Percentiles rank a stretch among this genome's conserved stretches.
phyloP scores from a whole-genome alignment of 2,888 invertebrate genomes.

The Notocelia uddmanniana region DNA sequence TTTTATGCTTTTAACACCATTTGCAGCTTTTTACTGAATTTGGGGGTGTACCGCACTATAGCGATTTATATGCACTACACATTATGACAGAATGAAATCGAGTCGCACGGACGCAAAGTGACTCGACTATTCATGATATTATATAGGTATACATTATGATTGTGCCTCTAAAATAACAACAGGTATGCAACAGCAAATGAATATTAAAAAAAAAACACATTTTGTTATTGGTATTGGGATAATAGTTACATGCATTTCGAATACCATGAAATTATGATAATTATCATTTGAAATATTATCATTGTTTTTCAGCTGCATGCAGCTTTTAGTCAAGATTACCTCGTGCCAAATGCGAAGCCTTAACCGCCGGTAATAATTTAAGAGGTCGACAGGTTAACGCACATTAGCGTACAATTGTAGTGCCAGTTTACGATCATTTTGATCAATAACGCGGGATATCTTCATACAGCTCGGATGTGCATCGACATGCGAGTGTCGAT shows the following conservation, averaged over 20 bases:
- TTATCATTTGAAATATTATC: background rate
- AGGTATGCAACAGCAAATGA: too few species aligned
- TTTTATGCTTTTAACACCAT: too few species aligned
- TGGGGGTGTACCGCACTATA: too few species aligned
- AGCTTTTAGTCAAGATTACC: constrained; percentile 28
- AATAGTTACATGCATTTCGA: too few species aligned
- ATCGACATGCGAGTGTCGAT: constrained; percentile 32
- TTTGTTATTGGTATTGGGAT: too few species aligned
- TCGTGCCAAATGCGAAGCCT: constrained; percentile 35
- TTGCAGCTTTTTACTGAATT: too few species aligned
- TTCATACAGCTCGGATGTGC: constrained; percentile 29
- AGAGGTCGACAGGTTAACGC: constrained; percentile 60
- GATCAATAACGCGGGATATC: constrained; percentile 52
- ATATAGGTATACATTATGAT: too few species aligned
- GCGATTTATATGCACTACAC: too few species aligned
- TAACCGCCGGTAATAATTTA: constrained; percentile 38
- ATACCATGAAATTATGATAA: too few species aligned
- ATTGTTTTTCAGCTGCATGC: background rate
- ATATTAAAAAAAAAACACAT: too few species aligned
- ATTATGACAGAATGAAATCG: background rate
- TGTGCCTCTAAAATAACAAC: too few species aligned
- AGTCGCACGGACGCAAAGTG: background rate
- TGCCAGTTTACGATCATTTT: constrained; percentile 56
- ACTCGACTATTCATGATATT: too few species aligned
- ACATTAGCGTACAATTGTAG: constrained; percentile 63